phyloP scores from a whole-genome alignment of 2,888 invertebrate species.

The Amphipoea oculea region DNA sequence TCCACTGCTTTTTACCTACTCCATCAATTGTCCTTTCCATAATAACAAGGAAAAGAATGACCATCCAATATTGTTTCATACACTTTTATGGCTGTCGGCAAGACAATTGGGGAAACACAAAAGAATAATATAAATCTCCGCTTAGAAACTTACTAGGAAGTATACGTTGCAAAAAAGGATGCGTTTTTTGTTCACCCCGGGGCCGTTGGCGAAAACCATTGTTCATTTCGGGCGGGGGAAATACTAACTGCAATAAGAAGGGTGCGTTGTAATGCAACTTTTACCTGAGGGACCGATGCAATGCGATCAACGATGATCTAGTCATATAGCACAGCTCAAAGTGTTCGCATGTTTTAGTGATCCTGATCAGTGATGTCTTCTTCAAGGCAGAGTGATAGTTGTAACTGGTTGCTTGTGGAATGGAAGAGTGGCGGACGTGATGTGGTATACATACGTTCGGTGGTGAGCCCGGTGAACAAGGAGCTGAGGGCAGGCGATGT shows the following conservation, averaged over 20 bases:
- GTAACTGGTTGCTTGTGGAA: constrained; percentile 78
- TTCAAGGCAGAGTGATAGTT: constrained; percentile 10
- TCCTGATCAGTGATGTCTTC: constrained; percentile 53
- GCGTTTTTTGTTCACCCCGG: constrained; percentile 78
- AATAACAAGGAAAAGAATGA: constrained; percentile 6
- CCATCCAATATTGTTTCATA: constrained; percentile 64
- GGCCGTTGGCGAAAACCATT: constrained; percentile 83
- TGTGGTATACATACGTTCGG: constrained; percentile 71
- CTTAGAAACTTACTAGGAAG: constrained; percentile 83
- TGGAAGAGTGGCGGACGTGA: constrained; percentile 75
- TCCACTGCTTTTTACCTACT: neutral
- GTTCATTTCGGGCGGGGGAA: constrained; percentile 82
- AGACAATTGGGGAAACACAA: constrained; percentile 68
- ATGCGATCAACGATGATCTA: constrained; percentile 58
- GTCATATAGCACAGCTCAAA: constrained; percentile 48
- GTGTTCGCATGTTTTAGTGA: constrained; percentile 41
- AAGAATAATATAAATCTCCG: constrained; percentile 71
- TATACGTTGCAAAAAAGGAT: constrained; percentile 83
- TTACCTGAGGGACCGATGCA: constrained; percentile 81
- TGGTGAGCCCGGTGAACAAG: constrained; percentile 65
- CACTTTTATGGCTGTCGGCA: constrained; percentile 59
- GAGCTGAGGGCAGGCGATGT: constrained; percentile 69
- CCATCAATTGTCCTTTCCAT: neutral
- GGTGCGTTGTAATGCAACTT: constrained; percentile 84
- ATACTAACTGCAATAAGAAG: constrained; percentile 84